phyloP scores from a whole-genome alignment of 2,888 invertebrate genomes.

The Seladonia tumulorum region DNA sequence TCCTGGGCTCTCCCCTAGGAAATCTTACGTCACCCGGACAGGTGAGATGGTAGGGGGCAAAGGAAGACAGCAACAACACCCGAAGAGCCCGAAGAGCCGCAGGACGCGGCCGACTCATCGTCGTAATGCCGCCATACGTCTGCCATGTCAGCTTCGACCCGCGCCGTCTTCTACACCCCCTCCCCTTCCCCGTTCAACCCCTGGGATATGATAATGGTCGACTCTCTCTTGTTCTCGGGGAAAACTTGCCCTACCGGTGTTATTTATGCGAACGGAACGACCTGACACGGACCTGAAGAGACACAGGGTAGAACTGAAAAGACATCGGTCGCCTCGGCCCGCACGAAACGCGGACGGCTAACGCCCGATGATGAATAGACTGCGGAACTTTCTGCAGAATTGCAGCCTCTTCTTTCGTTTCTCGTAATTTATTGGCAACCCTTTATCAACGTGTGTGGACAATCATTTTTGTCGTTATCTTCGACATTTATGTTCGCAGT shows the following conservation, averaged over 20 bases:
- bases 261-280: slow-evolving; percentile 56
- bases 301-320: slow-evolving; percentile 7
- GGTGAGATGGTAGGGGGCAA: slow-evolving; percentile 15
- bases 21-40: slow-evolving; percentile 71
- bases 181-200: slow-evolving; percentile 48
- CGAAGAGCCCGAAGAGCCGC: slow-evolving; percentile 17
- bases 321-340: neutral
- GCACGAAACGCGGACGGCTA: neutral
- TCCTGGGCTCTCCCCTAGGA: slow-evolving; percentile 71
- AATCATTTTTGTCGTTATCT: neutral
- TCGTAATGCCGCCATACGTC: slow-evolving; percentile 63
- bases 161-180: slow-evolving; percentile 10
- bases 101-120: slow-evolving; percentile 48
- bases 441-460: neutral
- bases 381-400: slow-evolving; percentile 9
- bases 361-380: slow-evolving; percentile 2
- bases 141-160: slow-evolving; percentile 43
- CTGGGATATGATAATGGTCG: slow-evolving; percentile 58
- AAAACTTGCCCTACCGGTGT: slow-evolving; percentile 45
- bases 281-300: slow-evolving; percentile 30
- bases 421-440: neutral
- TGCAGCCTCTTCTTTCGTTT: neutral
- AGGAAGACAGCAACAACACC: slow-evolving; percentile 33
- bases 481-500: neutral
- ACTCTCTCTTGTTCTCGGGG: slow-evolving; percentile 31